Base-by-base conservation (phyloP, 1,140 invertebrate genomes). In the Carcinoscorpius rotundicauda region DNA sequence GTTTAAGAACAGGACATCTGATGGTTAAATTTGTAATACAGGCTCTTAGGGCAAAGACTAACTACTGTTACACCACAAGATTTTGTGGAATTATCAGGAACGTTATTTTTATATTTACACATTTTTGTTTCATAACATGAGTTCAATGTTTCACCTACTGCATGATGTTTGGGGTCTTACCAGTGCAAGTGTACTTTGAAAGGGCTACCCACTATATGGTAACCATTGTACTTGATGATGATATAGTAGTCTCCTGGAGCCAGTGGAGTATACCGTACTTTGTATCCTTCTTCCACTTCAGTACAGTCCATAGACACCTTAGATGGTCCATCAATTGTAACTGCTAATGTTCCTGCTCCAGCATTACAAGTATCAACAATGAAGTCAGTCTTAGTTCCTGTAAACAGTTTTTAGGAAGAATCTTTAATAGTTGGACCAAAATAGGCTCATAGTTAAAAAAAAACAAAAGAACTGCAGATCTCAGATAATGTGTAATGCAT, bases 281-380 rank as follows among this genome's bases (percentile, higher is more conserved):
- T 97, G 78, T 98, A 97, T 4, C 93, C 94, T 79, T 92, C 93
- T 76, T 97, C 93, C 3, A 93, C 89, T 75, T 96, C 91, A 5
- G 90, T 93, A 75, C 93, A 97, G 76, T 95, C 92, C 87, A 97
- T 92, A 6, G 92, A 87, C 0, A 95, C 94, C 76, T 97, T 95
- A 51, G 91, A 93, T 0, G 96, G 96, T 3, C 96, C 96, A 76
- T 98, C 94, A 66, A 98, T 88, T 57, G 92, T 95, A 3, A 97
- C 92, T 0, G 89, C 87, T 51, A 98, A 80, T 48, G 92, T 91
- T 67, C 94, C 94, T 52, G 87, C 84, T 61, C 95, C 95, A 50
- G 94, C 94, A 76, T 91, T 94, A 71, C 90, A 91, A 4, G 95
- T 98, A 76, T 97, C 90, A 59, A 98, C 92, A 62, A 97, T 89